Evolutionary conservation across 53 echinoderm and acorn worm genomes (phyloP).

Genomic region (Arbacia lixula): DNA sequence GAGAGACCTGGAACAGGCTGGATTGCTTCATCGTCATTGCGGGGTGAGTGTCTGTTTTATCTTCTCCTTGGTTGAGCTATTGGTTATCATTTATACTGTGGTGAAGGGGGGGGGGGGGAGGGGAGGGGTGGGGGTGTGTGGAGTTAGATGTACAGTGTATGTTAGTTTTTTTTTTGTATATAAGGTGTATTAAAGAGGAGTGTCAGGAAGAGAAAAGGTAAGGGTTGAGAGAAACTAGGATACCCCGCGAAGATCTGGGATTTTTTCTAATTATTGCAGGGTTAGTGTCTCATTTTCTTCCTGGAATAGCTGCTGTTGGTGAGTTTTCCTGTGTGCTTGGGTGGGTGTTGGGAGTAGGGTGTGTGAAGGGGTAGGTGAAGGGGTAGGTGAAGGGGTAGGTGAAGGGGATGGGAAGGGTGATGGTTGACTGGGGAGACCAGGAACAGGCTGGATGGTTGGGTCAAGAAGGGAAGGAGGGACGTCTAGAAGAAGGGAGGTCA

Average conservation of each 20-base stretch:
- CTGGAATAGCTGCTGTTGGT: neutral
- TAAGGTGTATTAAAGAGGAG: too few relatives aligned
- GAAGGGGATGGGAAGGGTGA: neutral
- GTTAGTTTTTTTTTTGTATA: too few relatives aligned
- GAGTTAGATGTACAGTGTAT: neutral
- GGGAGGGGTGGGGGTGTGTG: neutral
- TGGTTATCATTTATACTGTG: too few relatives aligned
- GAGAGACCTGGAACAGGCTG: slow-evolving; percentile 96
- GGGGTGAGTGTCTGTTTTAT: slow-evolving; percentile 79
- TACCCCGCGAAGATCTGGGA: too few relatives aligned
- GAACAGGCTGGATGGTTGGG: too few relatives aligned
- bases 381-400: neutral
- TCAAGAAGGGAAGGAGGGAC: too few relatives aligned
- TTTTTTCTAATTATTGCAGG: too few relatives aligned
- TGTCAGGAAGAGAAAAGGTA: neutral
- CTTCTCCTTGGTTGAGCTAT: too few relatives aligned
- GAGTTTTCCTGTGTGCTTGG: neutral
- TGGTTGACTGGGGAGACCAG: too few relatives aligned
- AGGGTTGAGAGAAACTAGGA: too few relatives aligned
- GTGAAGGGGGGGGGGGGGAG: neutral
- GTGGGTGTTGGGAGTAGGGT: neutral
- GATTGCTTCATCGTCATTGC: slow-evolving; percentile 97
- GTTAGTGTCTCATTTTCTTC: too few relatives aligned
- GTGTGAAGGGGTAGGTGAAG: neutral
- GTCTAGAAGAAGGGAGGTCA: too few relatives aligned